A percentile compares a stretch with the other conserved stretches of the same genome.
These are phyloP conservation scores for Omphaloscelis lunosa DNA, from an alignment of 2,888 invertebrate genomes.

Conservation along the genomic window DNA sequence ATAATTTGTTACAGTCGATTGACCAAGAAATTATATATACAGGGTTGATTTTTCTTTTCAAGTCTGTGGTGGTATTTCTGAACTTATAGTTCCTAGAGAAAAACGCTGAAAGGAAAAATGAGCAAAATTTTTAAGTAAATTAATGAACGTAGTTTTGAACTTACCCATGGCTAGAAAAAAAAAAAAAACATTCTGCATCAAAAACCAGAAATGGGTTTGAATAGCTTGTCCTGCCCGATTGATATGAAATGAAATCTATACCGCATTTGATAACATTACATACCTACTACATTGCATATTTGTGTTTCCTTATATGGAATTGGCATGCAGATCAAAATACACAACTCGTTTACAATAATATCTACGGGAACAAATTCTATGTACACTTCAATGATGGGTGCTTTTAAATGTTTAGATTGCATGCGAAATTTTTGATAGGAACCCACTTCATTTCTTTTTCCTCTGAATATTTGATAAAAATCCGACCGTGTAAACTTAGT, in stretches of 20 bases:
- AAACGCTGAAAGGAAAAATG: neutral
- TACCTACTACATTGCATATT: neutral
- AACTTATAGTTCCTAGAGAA: neutral
- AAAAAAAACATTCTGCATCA: neutral
- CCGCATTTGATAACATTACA: neutral
- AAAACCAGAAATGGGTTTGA: neutral
- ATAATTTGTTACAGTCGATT: constrained; percentile 15
- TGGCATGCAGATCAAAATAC: neutral
- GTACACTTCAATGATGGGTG: neutral
- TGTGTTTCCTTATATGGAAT: neutral
- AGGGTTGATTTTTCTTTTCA: neutral
- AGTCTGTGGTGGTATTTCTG: too few species aligned
- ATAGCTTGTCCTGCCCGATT: neutral
- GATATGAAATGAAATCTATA: constrained; percentile 10
- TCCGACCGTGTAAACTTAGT: too few species aligned
- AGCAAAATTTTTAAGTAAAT: neutral
- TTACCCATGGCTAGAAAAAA: neutral
- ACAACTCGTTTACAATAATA: neutral
- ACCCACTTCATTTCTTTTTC: neutral
- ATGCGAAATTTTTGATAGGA: neutral
- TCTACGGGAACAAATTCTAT: neutral
- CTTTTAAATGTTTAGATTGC: neutral
- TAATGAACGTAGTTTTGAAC: neutral
- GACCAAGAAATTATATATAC: neutral
- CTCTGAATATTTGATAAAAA: too few species aligned